Evolutionary conservation across 2,797 vertebrate species (phyloP).

Genomic region (Takifugu rubripes): DNA sequence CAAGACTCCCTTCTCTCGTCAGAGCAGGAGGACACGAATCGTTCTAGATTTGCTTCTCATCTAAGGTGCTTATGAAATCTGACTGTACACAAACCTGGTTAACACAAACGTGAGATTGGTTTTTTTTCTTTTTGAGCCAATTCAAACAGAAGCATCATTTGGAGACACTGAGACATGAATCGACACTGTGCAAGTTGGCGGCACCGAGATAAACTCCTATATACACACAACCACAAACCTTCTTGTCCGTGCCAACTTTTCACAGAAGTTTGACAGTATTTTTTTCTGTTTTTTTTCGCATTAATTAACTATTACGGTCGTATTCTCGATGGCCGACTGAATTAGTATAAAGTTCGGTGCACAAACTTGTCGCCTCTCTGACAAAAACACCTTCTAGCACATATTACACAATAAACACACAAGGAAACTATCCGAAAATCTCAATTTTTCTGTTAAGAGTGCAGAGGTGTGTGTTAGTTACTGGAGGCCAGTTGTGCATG

Average conservation of each 20-base stretch:
- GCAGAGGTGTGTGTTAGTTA: conserved; percentile 17
- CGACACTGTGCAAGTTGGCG: conserved; percentile 49
- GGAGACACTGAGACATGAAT: conserved; percentile 17
- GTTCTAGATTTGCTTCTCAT: conserved; percentile 57
- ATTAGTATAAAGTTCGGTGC: conserved; percentile 12
- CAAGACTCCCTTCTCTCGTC: conserved; percentile 7
- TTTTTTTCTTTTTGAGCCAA: conserved; percentile 9
- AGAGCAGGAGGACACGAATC: conserved; percentile 8
- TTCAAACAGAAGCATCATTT: conserved; percentile 1
- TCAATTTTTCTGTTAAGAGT: conserved; percentile 14
- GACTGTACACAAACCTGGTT: conserved; percentile 43
- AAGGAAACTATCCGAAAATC: conserved; percentile 10
- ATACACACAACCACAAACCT: conserved; percentile 16
- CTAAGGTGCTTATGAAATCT: conserved; percentile 63
- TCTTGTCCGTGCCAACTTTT: background rate
- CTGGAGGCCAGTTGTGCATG: conserved; percentile 37
- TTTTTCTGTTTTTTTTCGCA: background rate
- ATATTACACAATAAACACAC: conserved; percentile 18
- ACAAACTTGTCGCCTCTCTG: conserved; percentile 6
- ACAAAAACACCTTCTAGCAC: conserved; percentile 15
- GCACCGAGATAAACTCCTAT: conserved; percentile 37
- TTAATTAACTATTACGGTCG: conserved; percentile 2
- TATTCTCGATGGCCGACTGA: conserved; percentile 8
- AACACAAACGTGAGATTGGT: conserved; percentile 6
- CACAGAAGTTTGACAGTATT: background rate